These are phyloP conservation scores for Oryzias woworae DNA, from an alignment of 2,113 vertebrate species.

Conservation along the genomic window DNA sequence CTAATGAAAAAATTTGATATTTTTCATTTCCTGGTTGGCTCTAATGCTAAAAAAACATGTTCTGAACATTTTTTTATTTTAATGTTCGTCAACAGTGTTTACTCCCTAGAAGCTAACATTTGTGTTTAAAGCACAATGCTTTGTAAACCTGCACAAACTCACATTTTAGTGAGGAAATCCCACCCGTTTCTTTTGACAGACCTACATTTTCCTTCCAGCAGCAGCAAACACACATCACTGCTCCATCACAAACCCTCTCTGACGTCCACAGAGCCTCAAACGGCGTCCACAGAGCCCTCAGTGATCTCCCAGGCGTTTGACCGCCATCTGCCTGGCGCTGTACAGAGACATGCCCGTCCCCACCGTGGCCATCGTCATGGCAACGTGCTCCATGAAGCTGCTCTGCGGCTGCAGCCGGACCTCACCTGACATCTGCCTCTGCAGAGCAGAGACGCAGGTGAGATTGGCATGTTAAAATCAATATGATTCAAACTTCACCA, in stretches of 20 bases:
- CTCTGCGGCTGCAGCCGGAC: constrained; percentile 57
- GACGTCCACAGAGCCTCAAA: constrained; percentile 12
- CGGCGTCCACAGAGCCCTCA: neutral
- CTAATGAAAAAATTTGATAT: too few relatives aligned
- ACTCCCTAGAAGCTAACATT: constrained; percentile 1
- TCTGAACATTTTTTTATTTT: too few relatives aligned
- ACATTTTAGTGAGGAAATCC: neutral
- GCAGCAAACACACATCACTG: neutral
- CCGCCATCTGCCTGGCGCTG: constrained; percentile 64
- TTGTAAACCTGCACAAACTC: neutral
- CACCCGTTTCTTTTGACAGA: constrained; percentile 26
- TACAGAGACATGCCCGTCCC: constrained; percentile 68
- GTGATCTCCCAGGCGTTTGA: rapidly evolving
- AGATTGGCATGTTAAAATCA: neutral
- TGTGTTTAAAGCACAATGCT: neutral
- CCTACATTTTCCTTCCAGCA: constrained; percentile 22
- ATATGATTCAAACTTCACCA: too few relatives aligned
- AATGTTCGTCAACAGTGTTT: neutral
- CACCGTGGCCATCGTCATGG: constrained; percentile 64
- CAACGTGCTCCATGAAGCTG: constrained; percentile 61
- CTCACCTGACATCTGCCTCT: constrained; percentile 75
- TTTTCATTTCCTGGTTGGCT: too few relatives aligned
- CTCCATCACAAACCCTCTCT: constrained; percentile 20
- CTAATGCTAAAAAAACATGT: too few relatives aligned
- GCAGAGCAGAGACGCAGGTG: constrained; percentile 1